phyloP scores from a whole-genome alignment of 2,113 vertebrate genomes.

The Dasypus novemcinctus region DNA sequence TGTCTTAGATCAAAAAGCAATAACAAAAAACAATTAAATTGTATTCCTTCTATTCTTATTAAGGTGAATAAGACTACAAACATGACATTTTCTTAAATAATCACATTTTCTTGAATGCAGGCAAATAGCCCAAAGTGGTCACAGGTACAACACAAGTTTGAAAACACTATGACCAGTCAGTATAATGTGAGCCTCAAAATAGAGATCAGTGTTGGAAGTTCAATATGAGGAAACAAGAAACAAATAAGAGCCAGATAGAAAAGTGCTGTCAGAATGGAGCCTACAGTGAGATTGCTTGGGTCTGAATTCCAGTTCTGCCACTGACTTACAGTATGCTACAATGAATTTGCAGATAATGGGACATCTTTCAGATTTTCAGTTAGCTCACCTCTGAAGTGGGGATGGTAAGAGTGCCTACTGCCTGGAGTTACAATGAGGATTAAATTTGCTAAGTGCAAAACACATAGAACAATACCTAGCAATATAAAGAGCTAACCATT shows the following conservation, averaged over 20 bases:
- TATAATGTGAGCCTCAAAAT: background rate
- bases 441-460: background rate
- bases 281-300: background rate
- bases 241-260: background rate
- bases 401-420: background rate
- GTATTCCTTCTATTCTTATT: background rate
- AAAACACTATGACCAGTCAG: background rate
- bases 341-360: background rate
- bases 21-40: background rate
- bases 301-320: background rate
- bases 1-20: background rate
- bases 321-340: background rate
- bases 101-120: background rate
- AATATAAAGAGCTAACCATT: background rate
- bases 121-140: background rate
- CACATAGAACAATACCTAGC: background rate
- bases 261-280: background rate
- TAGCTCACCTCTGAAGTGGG: background rate
- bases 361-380: background rate
- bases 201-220: too few relatives aligned
- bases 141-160: background rate
- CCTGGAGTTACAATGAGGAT: background rate
- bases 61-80: background rate
- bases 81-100: background rate
- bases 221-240: background rate